Conservation (phyloP, 37 sponge, comb jelly and placozoan genomes). For the Corticium candelabrum region DNA sequence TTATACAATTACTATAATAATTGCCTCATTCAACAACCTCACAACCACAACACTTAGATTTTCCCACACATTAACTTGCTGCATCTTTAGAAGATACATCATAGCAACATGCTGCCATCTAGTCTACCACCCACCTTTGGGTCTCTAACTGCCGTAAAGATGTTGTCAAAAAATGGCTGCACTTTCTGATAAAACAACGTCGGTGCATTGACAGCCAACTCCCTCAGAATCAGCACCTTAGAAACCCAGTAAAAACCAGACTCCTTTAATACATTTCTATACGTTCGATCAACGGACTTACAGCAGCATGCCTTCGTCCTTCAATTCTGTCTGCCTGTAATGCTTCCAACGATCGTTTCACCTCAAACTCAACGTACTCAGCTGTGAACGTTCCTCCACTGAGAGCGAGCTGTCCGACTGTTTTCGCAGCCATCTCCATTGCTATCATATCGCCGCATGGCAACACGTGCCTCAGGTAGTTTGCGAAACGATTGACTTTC, state of each 20-base stretch:
- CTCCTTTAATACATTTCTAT: background rate
- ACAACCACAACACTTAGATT: too few species aligned
- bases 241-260: background rate
- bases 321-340: slow-evolving; percentile 40
- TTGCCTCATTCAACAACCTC: too few species aligned
- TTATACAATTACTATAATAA: too few species aligned
- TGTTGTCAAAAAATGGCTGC: slow-evolving; percentile 74
- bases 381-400: slow-evolving; percentile 81
- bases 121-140: slow-evolving; percentile 74
- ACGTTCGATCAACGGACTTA: slow-evolving; percentile 10
- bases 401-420: slow-evolving; percentile 65
- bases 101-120: background rate
- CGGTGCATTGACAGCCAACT: slow-evolving; percentile 83
- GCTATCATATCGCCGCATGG: slow-evolving; percentile 51
- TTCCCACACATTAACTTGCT: background rate
- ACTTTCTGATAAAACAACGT: slow-evolving; percentile 85
- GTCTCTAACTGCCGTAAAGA: slow-evolving; percentile 71
- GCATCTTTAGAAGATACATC: background rate
- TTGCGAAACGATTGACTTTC: slow-evolving; percentile 53
- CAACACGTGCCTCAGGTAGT: slow-evolving; percentile 65
- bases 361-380: slow-evolving; percentile 85
- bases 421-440: slow-evolving; percentile 79
- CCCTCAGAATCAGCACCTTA: slow-evolving; percentile 75
- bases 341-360: slow-evolving; percentile 76
- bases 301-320: slow-evolving; percentile 61